phyloP scores from a whole-genome alignment of 2,797 vertebrate genomes.

The Danionella dracula region DNA sequence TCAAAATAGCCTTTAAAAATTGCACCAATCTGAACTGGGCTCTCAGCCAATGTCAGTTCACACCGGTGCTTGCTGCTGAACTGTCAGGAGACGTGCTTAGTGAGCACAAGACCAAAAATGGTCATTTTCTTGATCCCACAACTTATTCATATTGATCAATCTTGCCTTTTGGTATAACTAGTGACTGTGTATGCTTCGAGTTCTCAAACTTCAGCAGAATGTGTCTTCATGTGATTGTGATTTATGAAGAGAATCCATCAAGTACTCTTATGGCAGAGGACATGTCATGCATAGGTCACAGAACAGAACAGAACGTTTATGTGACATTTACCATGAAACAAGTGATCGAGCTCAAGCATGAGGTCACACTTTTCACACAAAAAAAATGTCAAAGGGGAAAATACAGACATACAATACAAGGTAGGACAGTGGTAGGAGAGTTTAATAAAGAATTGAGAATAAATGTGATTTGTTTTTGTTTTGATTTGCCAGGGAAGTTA shows the following conservation, averaged over 20 bases:
- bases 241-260: background rate
- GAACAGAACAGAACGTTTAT: background rate
- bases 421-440: no score
- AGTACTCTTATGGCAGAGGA: background rate
- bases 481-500: no score
- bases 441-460: no score
- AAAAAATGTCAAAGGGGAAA: no score
- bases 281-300: background rate
- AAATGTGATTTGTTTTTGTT: no score
- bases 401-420: no score
- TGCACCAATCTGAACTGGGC: conserved; percentile 11
- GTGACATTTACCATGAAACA: background rate
- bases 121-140: background rate
- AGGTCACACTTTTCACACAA: background rate
- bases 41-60: conserved; percentile 16
- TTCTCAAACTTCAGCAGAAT: background rate
- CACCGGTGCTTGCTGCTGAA: background rate
- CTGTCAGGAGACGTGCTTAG: background rate
- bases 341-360: background rate
- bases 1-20: conserved; percentile 54
- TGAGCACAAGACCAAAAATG: background rate
- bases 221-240: background rate
- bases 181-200: background rate
- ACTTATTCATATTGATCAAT: background rate
- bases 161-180: no score